Evolutionary conservation across 2,888 invertebrate species (phyloP), one percentile per base, ranked within the genome.

Genomic region (Parascotia fuliginaria): DNA sequence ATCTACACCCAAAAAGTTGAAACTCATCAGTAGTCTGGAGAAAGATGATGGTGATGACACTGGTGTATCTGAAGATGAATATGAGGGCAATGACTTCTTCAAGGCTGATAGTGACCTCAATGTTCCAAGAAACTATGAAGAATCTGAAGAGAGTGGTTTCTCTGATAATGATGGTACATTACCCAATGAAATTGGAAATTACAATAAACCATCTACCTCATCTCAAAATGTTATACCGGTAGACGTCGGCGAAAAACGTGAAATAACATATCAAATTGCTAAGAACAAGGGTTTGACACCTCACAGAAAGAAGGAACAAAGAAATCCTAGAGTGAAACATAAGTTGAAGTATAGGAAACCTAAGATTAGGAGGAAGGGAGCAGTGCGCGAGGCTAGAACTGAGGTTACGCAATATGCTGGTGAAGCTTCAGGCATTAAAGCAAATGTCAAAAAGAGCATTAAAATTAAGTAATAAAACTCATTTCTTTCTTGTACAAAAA

Each of bases 201-300:
- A 71, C 47, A 85, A 62, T 55, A 84, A 83, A 64, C 83, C 87
- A 39, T 85, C 88, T 46, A 82, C 83, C 64, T 84, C 82, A 56
- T 65, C 77, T 45, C 74, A 80, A 51, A 69, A 71, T 42, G 49
- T 83, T 28, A 73, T 81, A 32, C 49, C 78, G 27, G 85, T 81
- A 36, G 89, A 88, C 37, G 65, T 83, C 0, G 85, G 75, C 28
- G 94, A 92, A 40, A 98, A 97, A 77, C 94, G 98, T 68, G 94
- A 95, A 42, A 98, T 98, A 60, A 98, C 97, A 1, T 97, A 98
- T 81, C 95, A 98, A 93, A 99, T 99, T 79, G 96, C 96, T 13
- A 99, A 99, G 86, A 99, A 99, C 79, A 98, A 98, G 86, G 99
- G 99, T 11, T 93, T 99, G 12, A 98, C 96, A 28, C 97, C 98